Evolutionary conservation across 2,888 invertebrate genomes (phyloP).

Genomic region (Tipula vernalis): DNA sequence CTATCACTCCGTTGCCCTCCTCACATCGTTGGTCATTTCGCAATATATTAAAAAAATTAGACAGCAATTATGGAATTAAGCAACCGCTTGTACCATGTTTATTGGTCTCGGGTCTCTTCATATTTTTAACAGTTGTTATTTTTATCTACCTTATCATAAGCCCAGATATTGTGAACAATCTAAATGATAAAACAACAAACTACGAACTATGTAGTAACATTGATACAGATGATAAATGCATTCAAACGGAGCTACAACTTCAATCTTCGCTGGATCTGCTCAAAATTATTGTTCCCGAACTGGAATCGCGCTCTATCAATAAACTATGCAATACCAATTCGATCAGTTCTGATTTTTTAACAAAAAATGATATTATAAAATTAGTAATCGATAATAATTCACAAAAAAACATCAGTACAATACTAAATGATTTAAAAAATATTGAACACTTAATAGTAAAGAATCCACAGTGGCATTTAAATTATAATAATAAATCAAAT

Average conservation of each 20-base stretch:
- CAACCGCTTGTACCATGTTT: slow-evolving; percentile 45
- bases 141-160: slow-evolving; percentile 52
- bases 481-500: slow-evolving; percentile 37
- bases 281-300: slow-evolving; percentile 49
- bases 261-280: slow-evolving; percentile 49
- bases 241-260: slow-evolving; percentile 44
- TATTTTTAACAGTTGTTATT: slow-evolving; percentile 53
- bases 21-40: slow-evolving; percentile 18
- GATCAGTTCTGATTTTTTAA: slow-evolving; percentile 39
- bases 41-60: slow-evolving; percentile 21
- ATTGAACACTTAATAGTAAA: slow-evolving; percentile 53
- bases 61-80: slow-evolving; percentile 24
- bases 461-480: slow-evolving; percentile 63
- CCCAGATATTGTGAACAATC: slow-evolving; percentile 27
- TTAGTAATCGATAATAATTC: slow-evolving; percentile 38
- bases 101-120: slow-evolving; percentile 44
- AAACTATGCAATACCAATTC: slow-evolving; percentile 26
- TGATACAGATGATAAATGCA: slow-evolving; percentile 46
- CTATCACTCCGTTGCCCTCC: not conserved
- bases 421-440: slow-evolving; percentile 46
- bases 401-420: slow-evolving; percentile 33
- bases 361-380: slow-evolving; percentile 48
- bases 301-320: slow-evolving; percentile 41
- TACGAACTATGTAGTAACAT: slow-evolving; percentile 40
- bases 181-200: slow-evolving; percentile 36